Percentiles rank a stretch among this genome's conserved stretches.
Evolutionary conservation across 2,113 vertebrate genomes (phyloP).

Genomic region (Climacteris rufus): DNA sequence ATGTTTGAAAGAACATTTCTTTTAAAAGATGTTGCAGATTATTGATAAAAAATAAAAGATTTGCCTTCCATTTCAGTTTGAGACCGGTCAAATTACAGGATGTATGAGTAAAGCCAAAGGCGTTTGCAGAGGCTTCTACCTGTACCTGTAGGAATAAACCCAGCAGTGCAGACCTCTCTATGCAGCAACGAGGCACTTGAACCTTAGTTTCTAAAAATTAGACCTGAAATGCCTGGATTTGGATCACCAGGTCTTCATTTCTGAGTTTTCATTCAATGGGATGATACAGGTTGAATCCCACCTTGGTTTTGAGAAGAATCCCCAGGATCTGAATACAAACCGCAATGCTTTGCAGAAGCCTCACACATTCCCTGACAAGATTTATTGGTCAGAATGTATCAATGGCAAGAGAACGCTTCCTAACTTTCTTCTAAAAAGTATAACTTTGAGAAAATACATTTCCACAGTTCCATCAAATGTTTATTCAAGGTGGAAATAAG

Average conservation of each 20-base stretch:
- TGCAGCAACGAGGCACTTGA: not conserved
- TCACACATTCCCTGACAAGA: not conserved
- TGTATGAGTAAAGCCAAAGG: not conserved
- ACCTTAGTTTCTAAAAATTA: not conserved
- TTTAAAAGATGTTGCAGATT: not conserved
- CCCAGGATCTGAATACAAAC: not conserved
- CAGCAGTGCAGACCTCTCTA: not conserved
- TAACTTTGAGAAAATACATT: not conserved
- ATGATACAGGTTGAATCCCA: not conserved
- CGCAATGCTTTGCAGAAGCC: not conserved
- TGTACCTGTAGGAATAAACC: not conserved
- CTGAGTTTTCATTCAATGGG: not conserved
- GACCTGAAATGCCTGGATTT: not conserved
- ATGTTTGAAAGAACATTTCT: not conserved
- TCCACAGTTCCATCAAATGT: not conserved
- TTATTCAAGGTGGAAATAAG: not conserved
- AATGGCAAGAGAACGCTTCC: not conserved
- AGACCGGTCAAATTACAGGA: not conserved
- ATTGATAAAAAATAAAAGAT: not conserved
- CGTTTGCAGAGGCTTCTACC: not conserved
- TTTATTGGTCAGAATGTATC: not conserved
- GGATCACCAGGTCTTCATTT: not conserved
- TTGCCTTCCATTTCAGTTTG: not conserved
- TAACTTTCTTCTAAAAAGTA: not conserved
- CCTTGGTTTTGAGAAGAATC: not conserved